Percentiles rank a stretch among this genome's conserved stretches.
Conservation (phyloP, 2,888 invertebrate genomes). For the Acanthacorydalis orientalis region DNA sequence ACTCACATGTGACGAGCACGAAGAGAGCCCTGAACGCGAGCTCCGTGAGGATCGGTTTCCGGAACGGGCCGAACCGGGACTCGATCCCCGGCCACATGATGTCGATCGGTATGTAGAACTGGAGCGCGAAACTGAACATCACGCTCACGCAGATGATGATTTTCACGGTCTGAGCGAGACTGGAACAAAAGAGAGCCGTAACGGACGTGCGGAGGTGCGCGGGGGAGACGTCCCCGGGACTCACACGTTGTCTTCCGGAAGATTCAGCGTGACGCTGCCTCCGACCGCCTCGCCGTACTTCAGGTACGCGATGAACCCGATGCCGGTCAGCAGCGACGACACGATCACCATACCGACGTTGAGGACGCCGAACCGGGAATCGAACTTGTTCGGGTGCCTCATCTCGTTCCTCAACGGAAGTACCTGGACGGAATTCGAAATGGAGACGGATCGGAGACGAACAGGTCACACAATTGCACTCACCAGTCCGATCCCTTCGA, state of each 20-base stretch:
- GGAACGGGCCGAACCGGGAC: conserved; percentile 34
- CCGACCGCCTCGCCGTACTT: conserved; percentile 68
- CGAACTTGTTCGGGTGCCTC: conserved; percentile 61
- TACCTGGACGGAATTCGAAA: conserved; percentile 38
- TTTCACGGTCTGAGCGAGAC: conserved; percentile 67
- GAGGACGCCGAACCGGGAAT: conserved; percentile 65
- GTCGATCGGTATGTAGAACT: conserved; percentile 86
- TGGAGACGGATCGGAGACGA: neutral
- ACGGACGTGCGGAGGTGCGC: neutral
- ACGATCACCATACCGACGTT: conserved; percentile 80
- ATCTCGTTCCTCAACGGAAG: conserved; percentile 87
- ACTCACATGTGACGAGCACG: conserved; percentile 75
- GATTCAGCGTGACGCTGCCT: conserved; percentile 79
- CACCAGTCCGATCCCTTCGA: conserved; percentile 88
- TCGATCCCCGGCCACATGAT: conserved; percentile 68
- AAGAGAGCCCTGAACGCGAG: conserved; percentile 50
- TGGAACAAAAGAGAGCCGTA: conserved; percentile 24
- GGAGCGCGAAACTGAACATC: conserved; percentile 79
- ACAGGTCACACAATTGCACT: conserved; percentile 19
- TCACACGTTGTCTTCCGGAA: conserved; percentile 44
- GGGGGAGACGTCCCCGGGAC: conserved; percentile 12
- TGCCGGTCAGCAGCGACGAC: conserved; percentile 54
- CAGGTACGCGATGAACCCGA: conserved; percentile 79
- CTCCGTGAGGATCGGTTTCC: conserved; percentile 44
- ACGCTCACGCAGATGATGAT: conserved; percentile 74